Conservation (phyloP, 23 tunicate genomes). For the Phallusia fumigata region DNA sequence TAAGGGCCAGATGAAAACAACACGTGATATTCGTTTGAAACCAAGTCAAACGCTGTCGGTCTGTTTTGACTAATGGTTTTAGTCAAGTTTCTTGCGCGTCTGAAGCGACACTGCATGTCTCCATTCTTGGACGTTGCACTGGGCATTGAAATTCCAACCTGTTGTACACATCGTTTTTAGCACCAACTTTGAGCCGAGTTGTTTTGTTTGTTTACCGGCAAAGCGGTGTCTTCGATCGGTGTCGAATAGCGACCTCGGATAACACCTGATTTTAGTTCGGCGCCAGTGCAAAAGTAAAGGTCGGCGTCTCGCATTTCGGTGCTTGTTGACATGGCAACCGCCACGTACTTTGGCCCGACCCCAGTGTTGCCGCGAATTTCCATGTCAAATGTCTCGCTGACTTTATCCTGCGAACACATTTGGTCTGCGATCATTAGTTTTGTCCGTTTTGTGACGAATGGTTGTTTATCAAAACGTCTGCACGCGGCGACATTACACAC, state of each 20-base stretch:
- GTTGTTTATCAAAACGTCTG: background rate
- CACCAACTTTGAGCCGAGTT: background rate
- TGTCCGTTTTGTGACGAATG: background rate
- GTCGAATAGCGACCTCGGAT: conserved; percentile 17
- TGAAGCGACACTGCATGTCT: conserved; percentile 17
- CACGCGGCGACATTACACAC: background rate
- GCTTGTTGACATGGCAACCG: conserved; percentile 39
- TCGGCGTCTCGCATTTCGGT: conserved; percentile 58
- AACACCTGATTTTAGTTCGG: conserved; percentile 29
- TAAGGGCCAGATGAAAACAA: background rate
- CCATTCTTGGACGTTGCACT: background rate
- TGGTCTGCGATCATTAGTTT: background rate
- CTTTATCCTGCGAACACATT: conserved; percentile 18
- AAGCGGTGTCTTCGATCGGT: conserved; percentile 10
- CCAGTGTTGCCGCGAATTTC: conserved; percentile 30
- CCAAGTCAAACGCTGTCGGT: background rate
- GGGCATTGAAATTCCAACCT: background rate
- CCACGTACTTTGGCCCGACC: conserved; percentile 33
- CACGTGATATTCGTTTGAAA: conserved; percentile 10
- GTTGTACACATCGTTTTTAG: background rate
- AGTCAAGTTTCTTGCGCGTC: conserved; percentile 8
- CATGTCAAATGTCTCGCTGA: conserved; percentile 23
- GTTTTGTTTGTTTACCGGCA: background rate
- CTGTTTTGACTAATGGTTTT: background rate
- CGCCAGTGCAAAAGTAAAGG: conserved; percentile 56